Evolutionary conservation across 2,797 vertebrate genomes (phyloP).

Genomic region (Peromyscus nudipes): DNA sequence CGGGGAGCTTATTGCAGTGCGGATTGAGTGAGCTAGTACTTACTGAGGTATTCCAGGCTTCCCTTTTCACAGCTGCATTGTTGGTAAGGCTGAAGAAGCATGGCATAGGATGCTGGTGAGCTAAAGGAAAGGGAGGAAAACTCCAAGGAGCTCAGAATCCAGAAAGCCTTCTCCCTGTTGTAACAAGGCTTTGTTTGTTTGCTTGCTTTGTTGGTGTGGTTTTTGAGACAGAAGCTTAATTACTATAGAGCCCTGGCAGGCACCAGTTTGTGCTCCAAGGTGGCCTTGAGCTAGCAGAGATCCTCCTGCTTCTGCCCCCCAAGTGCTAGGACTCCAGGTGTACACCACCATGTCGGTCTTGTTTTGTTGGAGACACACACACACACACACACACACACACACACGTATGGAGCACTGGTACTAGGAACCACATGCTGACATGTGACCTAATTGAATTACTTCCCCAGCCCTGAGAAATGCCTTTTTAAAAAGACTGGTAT

Average conservation of each 20-base stretch:
- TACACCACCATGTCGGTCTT: neutral
- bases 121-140: neutral
- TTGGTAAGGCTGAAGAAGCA: neutral
- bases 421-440: neutral
- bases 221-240: neutral
- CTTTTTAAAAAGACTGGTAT: neutral
- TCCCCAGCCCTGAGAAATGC: neutral
- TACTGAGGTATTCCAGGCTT: neutral
- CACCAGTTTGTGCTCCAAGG: neutral
- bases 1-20: neutral
- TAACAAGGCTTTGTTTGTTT: neutral
- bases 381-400: neutral
- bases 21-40: too few species aligned
- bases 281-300: neutral
- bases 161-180: neutral
- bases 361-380: neutral
- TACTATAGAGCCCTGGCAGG: neutral
- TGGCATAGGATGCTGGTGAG: neutral
- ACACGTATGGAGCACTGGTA: neutral
- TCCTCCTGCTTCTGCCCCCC: neutral
- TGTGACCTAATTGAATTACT: neutral
- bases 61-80: neutral
- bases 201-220: neutral
- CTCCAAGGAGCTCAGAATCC: neutral
- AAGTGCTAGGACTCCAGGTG: neutral